phyloP scores from a whole-genome alignment of 2,888 invertebrate species.

The Laothoe populi region DNA sequence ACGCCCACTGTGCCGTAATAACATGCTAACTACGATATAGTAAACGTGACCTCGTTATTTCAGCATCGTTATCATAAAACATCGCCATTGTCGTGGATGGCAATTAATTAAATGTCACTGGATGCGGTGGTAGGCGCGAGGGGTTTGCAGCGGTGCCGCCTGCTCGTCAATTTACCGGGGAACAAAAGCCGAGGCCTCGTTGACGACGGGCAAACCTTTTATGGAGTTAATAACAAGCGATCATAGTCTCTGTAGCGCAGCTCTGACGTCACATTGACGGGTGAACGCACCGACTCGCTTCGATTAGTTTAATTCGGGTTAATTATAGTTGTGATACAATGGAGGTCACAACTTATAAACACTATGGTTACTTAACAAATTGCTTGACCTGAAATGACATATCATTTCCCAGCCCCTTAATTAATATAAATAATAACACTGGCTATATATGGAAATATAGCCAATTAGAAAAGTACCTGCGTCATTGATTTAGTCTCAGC shows the following conservation, averaged over 20 bases:
- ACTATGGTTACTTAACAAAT: background rate
- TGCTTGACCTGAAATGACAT: background rate
- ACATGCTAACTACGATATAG: slow-evolving; percentile 26
- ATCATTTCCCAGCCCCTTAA: too few relatives aligned
- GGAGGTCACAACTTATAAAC: slow-evolving; percentile 1
- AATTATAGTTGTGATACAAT: slow-evolving; percentile 52
- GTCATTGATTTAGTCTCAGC: too few relatives aligned
- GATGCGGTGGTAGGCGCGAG: slow-evolving; percentile 33
- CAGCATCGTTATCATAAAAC: slow-evolving; percentile 34
- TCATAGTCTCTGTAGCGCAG: slow-evolving; percentile 47
- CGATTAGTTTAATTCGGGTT: slow-evolving; percentile 58
- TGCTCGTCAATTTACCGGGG: slow-evolving; percentile 46
- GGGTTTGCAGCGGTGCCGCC: slow-evolving; percentile 29
- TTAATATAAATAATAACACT: too few relatives aligned
- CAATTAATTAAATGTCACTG: slow-evolving; percentile 48
- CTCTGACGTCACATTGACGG: slow-evolving; percentile 45
- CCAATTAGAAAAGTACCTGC: background rate
- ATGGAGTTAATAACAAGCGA: slow-evolving; percentile 53
- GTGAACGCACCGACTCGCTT: slow-evolving; percentile 48
- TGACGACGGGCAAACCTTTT: slow-evolving; percentile 45
- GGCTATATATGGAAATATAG: background rate
- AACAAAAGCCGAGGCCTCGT: slow-evolving; percentile 55
- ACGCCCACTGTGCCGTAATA: slow-evolving; percentile 33
- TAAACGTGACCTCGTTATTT: slow-evolving; percentile 35
- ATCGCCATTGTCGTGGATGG: slow-evolving; percentile 30